Conservation (phyloP, 2,888 invertebrate species). For the Drosophila prostipennis region DNA sequence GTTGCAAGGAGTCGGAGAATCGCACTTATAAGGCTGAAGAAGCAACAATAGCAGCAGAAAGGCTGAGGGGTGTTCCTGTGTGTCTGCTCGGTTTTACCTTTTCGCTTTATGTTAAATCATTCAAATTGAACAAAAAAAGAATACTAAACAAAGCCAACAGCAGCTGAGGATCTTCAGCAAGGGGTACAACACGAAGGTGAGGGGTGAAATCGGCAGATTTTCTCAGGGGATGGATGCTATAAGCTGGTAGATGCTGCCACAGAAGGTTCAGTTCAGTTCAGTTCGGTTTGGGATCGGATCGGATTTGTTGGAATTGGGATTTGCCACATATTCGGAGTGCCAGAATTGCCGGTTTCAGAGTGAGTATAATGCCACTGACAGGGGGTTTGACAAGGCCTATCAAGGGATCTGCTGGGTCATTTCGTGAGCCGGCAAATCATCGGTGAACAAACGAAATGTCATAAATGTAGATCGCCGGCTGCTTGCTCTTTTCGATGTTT, state of each 20-base stretch:
- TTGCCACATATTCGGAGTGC: conserved; percentile 60
- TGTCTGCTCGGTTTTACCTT: conserved; percentile 56
- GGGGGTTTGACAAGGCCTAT: conserved; percentile 47
- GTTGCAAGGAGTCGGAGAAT: conserved; percentile 41
- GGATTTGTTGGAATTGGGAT: conserved; percentile 27
- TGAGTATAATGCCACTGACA: conserved; percentile 46
- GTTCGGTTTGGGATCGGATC: conserved; percentile 47
- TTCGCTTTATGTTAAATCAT: conserved; percentile 77
- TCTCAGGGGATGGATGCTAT: conserved; percentile 69
- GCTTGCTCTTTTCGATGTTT: conserved; percentile 45
- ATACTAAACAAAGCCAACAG: conserved; percentile 55
- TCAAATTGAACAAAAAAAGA: conserved; percentile 70
- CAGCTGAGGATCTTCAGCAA: conserved; percentile 63
- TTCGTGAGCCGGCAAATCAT: conserved; percentile 34
- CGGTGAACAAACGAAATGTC: conserved; percentile 43
- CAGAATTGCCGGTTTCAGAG: conserved; percentile 37
- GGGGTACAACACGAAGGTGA: not conserved
- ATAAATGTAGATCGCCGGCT: conserved; percentile 38
- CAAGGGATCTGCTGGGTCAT: conserved; percentile 31
- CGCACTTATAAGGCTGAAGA: conserved; percentile 42
- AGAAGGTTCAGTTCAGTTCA: conserved; percentile 10
- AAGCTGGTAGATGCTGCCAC: conserved; percentile 44
- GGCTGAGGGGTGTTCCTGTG: conserved; percentile 31
- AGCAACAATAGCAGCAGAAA: conserved; percentile 32
- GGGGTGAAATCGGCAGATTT: conserved; percentile 50